Evolutionary conservation across 35 echinoderm and acorn worm genomes (phyloP), one percentile per base, ranked within the genome.

Genomic region (Heliocidaris erythrogramma): DNA sequence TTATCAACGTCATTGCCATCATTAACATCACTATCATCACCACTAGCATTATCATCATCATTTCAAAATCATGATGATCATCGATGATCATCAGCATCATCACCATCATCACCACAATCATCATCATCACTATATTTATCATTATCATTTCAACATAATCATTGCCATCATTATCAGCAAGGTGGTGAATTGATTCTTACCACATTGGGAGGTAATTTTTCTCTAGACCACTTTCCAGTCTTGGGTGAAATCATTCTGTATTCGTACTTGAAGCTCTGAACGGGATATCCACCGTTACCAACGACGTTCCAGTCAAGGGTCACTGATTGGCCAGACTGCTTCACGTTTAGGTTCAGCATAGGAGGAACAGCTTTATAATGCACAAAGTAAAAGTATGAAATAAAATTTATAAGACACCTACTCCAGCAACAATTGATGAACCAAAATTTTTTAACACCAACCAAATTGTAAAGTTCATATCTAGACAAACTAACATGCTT

Each of bases 231-330:
- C 30, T 60, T 85, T 0, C 60, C 30, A 27, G 35, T 90, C 49
- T 32, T 65, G 3, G 94, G 94, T 35, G 88, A 91, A n/a, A 95
- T 71, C 94, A 91, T 59, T 56, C 94, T 30, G 88, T 91, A 95
- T 88, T 95, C 94, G 30, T 91, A 32, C 49, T 95, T 90, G 86
- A 95, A 91, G 32, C 88, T 69, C 29, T 27, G 92, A 2, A 95
- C 94, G 4, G 49, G 87, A 30, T 95, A 95, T 5, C 94, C 94
- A 65, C 94, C 94, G 30, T 95, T 85, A 60, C 86, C 94, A 29
- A 92, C 49, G n/a, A 95, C 60, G 10, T 24, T 91, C 94, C 94
- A 95, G 42, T 90, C 31, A 11, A 95, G 2, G 14, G 47, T 59
- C 13, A 90, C 87, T 92, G 30, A 9, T 53, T 12, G 31, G 32